These are phyloP conservation scores for Dasypolia templi DNA, from an alignment of 2,888 invertebrate species.

Conservation along the genomic window DNA sequence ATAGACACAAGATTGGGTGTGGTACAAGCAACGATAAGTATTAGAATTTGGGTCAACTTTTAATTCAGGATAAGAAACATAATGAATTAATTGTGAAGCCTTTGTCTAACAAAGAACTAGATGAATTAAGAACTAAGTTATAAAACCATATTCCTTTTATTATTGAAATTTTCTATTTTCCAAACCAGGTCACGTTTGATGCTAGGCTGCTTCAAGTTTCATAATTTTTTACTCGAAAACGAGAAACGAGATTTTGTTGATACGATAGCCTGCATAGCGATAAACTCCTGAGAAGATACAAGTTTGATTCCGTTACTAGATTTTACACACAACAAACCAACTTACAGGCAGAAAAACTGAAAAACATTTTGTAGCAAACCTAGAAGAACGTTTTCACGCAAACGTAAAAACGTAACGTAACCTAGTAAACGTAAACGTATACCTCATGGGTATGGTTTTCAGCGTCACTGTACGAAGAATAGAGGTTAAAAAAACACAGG, in stretches of 20 bases:
- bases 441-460: too few species aligned
- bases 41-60: neutral
- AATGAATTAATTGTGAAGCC: neutral
- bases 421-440: too few species aligned
- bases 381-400: too few species aligned
- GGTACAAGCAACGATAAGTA: constrained; percentile 53
- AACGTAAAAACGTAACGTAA: too few species aligned
- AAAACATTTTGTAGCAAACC: neutral
- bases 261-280: too few species aligned
- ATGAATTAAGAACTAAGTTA: neutral
- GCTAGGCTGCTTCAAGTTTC: neutral
- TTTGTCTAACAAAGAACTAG: neutral
- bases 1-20: constrained; percentile 38
- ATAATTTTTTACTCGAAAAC: neutral
- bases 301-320: too few species aligned
- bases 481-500: neutral
- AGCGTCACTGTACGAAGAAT: neutral
- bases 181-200: neutral
- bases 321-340: too few species aligned
- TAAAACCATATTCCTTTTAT: neutral
- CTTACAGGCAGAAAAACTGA: neutral
- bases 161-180: neutral
- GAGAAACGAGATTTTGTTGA: neutral
- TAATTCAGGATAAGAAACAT: neutral
- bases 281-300: neutral